phyloP scores from a whole-genome alignment of 2,797 vertebrate genomes.

The Gallinago nigripennis region DNA sequence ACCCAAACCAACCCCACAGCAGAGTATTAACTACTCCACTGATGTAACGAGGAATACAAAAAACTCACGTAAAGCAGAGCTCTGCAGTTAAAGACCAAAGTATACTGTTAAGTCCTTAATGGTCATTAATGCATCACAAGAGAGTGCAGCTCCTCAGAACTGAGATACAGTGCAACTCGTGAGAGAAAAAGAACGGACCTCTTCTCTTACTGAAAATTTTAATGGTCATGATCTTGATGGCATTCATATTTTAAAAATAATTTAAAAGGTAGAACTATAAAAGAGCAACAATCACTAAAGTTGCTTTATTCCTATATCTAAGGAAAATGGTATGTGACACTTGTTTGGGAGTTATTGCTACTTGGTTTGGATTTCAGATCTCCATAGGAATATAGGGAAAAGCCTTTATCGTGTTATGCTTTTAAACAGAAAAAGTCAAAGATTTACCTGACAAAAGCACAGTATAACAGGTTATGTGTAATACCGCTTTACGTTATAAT shows the following conservation, averaged over 20 bases:
- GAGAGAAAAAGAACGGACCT: not conserved
- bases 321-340: accelerated
- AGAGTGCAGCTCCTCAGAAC: not conserved
- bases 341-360: not conserved
- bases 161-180: not conserved
- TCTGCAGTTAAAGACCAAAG: not conserved
- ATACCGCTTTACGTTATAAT: not conserved
- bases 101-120: not conserved
- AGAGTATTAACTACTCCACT: not conserved
- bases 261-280: not conserved
- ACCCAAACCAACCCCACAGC: not conserved
- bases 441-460: not conserved
- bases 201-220: not conserved
- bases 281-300: not conserved
- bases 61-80: not conserved
- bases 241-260: not conserved
- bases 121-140: not conserved
- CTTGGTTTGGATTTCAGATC: not conserved
- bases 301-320: not conserved
- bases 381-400: not conserved
- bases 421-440: not conserved
- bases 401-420: not conserved
- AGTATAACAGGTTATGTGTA: not conserved
- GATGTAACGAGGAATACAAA: not conserved
- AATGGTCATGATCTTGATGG: not conserved